Conservation (phyloP, 2,888 invertebrate genomes). For the Notodonta dromedarius region DNA sequence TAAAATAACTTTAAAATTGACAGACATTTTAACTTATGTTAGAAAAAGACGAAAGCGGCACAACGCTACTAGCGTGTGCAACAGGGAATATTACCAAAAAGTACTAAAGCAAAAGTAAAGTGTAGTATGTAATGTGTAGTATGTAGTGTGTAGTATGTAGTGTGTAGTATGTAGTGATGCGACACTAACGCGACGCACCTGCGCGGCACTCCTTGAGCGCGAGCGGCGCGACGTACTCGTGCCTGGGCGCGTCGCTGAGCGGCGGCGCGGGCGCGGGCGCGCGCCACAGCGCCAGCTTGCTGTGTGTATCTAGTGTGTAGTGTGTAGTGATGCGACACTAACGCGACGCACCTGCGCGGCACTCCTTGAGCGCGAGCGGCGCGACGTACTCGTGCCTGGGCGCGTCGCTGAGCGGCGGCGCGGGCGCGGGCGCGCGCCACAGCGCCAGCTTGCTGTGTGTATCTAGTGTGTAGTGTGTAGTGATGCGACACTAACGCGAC, state of each 20-base stretch:
- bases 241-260: constrained; percentile 35
- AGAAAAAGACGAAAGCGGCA: too few species aligned
- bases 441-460: constrained; percentile 3
- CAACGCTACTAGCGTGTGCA: too few species aligned
- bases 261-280: constrained; percentile 34
- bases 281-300: constrained; percentile 90
- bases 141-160: constrained; percentile 30
- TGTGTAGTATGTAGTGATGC: too few species aligned
- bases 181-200: constrained; percentile 55
- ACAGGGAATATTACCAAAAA: too few species aligned
- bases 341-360: constrained; percentile 84
- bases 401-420: constrained; percentile 44
- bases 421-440: constrained; percentile 85
- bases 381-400: constrained; percentile 76
- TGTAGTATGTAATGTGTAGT: not conserved
- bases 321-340: too few species aligned
- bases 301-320: constrained; percentile 80
- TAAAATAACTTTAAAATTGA: too few species aligned
- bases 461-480: constrained; percentile 25
- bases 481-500: not conserved
- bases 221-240: constrained; percentile 86
- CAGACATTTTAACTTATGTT: too few species aligned
- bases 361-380: constrained; percentile 90
- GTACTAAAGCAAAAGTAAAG: too few species aligned
- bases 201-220: constrained; percentile 91